A percentile compares a stretch with the other conserved stretches of the same genome.
These are phyloP conservation scores for Podarcis cretensis DNA, from an alignment of 2,113 vertebrate species.

Conservation along the genomic window DNA sequence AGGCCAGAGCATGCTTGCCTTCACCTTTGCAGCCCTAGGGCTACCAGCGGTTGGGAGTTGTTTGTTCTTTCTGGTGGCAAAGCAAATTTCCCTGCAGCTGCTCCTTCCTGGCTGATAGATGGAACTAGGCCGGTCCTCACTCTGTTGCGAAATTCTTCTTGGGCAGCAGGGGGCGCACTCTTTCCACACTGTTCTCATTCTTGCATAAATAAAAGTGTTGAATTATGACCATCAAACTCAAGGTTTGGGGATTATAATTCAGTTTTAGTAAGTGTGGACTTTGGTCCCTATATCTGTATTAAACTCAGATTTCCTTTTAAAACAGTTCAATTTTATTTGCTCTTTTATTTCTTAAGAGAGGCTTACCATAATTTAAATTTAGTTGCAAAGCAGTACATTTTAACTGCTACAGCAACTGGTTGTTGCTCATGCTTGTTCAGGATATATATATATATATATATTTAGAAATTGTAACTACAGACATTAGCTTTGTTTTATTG, in stretches of 20 bases:
- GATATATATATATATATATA: not conserved
- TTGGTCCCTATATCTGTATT: not conserved
- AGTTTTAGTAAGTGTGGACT: not conserved
- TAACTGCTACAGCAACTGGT: not conserved
- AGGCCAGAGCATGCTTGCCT: not conserved
- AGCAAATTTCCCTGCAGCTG: not conserved
- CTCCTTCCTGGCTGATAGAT: not conserved
- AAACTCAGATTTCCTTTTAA: not conserved
- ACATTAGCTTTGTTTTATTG: not conserved
- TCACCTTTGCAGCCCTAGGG: not conserved
- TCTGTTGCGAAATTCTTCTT: not conserved
- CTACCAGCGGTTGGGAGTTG: not conserved
- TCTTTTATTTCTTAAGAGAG: not conserved
- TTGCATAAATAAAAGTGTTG: not conserved
- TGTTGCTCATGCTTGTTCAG: not conserved
- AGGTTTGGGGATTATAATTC: not conserved
- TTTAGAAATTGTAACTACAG: not conserved
- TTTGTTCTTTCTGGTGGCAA: too few relatives aligned
- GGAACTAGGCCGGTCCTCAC: not conserved
- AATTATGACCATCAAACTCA: not conserved
- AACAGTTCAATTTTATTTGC: not conserved
- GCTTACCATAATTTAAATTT: not conserved
- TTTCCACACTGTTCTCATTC: not conserved
- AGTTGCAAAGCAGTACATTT: not conserved
- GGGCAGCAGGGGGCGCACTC: not conserved